Conservation (phyloP, 2,888 invertebrate genomes). For the Epistrophe grossulariae region DNA sequence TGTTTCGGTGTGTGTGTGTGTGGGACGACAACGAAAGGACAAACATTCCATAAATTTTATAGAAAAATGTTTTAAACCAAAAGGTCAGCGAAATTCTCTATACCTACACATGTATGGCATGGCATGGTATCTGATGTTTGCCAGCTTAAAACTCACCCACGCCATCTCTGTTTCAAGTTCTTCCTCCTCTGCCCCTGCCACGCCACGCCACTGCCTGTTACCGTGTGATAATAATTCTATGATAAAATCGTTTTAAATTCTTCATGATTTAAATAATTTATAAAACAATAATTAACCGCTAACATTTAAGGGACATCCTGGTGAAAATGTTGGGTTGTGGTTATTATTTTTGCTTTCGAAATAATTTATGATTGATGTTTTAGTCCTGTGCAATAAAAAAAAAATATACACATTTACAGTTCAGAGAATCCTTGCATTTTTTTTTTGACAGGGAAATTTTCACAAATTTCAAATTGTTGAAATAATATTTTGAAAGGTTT, state of each 20-base stretch:
- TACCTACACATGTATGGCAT: slow-evolving; percentile 15
- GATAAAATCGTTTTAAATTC: slow-evolving; percentile 27
- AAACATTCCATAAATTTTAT: slow-evolving; percentile 30
- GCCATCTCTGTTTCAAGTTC: background rate
- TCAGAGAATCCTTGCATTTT: slow-evolving; percentile 5
- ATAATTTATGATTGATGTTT: slow-evolving; percentile 28
- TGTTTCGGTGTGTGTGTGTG: background rate
- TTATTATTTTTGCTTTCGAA: slow-evolving; percentile 7
- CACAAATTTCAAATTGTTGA: background rate
- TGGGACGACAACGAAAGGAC: slow-evolving; percentile 4
- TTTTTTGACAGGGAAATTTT: background rate
- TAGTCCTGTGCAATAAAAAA: background rate
- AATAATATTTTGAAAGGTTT: background rate
- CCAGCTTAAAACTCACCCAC: background rate
- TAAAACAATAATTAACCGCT: slow-evolving; percentile 45
- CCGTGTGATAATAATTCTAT: background rate
- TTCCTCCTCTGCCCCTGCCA: background rate
- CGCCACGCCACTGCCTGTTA: no score
- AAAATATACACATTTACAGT: background rate
- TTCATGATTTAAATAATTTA: slow-evolving; percentile 20
- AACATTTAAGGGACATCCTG: slow-evolving; percentile 41
- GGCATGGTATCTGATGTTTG: slow-evolving; percentile 33
- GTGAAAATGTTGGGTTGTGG: background rate
- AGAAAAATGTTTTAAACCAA: slow-evolving; percentile 27
- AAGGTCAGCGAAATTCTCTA: slow-evolving; percentile 19